These are phyloP conservation scores for Escarpia spicata DNA, from an alignment of 2,888 invertebrate genomes.

Conservation along the genomic window DNA sequence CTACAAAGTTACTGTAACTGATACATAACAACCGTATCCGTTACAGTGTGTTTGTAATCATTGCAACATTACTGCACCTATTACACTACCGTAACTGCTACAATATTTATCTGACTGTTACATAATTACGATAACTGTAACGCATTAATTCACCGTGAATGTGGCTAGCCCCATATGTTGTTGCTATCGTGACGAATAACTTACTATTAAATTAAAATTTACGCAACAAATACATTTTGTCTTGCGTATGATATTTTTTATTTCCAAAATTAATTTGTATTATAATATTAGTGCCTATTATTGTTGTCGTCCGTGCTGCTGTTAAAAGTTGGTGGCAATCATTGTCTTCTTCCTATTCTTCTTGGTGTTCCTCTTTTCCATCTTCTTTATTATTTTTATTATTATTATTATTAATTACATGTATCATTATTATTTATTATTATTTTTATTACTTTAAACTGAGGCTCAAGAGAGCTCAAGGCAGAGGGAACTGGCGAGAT, in stretches of 20 bases:
- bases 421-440: not conserved
- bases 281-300: not conserved
- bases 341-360: not conserved
- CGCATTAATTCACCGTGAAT: not conserved
- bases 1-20: not conserved
- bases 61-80: not conserved
- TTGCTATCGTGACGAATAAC: not conserved
- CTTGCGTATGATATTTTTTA: not conserved
- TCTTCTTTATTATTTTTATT: too few relatives aligned
- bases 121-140: not conserved
- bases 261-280: not conserved
- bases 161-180: not conserved
- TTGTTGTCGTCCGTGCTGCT: not conserved
- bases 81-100: constrained; percentile 13
- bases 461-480: not conserved
- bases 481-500: too few relatives aligned
- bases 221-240: constrained; percentile 6
- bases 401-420: too few relatives aligned
- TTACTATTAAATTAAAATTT: not conserved
- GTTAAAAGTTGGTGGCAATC: not conserved
- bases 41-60: not conserved
- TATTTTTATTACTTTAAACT: not conserved
- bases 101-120: constrained; percentile 1
- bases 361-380: too few relatives aligned
- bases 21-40: not conserved